A percentile compares a stretch with the other conserved stretches of the same genome.
Evolutionary conservation across 2,888 invertebrate genomes (phyloP).

Genomic region (Metopia argyrocephala): DNA sequence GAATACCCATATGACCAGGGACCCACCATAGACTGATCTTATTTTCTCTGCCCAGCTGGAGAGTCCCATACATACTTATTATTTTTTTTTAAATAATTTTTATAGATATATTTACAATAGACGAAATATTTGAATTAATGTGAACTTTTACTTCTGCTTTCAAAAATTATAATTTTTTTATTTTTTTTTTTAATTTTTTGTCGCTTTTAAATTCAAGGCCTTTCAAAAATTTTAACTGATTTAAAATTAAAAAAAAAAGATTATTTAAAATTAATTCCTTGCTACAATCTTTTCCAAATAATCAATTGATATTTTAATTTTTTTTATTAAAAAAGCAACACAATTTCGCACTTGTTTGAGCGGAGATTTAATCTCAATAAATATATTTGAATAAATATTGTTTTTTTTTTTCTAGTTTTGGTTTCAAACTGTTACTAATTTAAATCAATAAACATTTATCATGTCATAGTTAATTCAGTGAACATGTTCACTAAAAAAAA

Average conservation of each 20-base stretch:
- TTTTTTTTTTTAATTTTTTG: background rate
- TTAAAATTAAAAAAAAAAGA: background rate
- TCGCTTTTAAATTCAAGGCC: background rate
- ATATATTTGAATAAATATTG: conserved; percentile 19
- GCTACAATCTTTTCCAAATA: background rate
- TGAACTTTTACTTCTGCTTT: too few relatives aligned
- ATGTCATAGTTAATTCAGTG: conserved; percentile 54
- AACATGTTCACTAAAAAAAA: conserved; percentile 27
- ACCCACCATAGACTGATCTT: too few relatives aligned
- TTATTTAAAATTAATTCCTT: background rate
- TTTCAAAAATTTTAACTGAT: background rate
- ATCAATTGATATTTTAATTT: conserved; percentile 39
- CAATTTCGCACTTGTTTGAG: conserved; percentile 45
- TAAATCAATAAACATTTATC: conserved; percentile 55
- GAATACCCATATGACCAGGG: too few relatives aligned
- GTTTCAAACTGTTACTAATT: conserved; percentile 27
- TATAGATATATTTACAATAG: too few relatives aligned
- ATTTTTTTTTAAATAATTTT: too few relatives aligned
- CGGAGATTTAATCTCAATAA: conserved; percentile 33
- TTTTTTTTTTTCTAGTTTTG: background rate
- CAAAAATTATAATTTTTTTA: too few relatives aligned
- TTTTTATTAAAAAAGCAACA: conserved; percentile 7
- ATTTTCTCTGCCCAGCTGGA: too few relatives aligned
- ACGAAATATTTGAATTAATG: too few relatives aligned
- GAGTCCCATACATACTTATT: too few relatives aligned